Conservation (phyloP, 2,113 vertebrate genomes). For the Cochlearius cochlearius region DNA sequence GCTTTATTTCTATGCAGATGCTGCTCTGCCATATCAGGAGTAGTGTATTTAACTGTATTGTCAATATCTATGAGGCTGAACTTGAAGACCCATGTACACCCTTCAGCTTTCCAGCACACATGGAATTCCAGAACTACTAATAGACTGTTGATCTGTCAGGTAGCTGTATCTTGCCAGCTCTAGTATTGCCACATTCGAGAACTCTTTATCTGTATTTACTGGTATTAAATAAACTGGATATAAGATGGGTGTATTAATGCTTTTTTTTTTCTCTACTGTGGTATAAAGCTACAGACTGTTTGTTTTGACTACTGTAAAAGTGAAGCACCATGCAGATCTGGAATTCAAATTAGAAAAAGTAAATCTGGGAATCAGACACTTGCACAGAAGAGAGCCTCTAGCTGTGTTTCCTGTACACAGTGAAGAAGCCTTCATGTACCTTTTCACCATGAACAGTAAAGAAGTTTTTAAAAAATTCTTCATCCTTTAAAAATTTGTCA, state of each 20-base stretch:
- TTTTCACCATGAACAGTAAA: not conserved
- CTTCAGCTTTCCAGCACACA: not conserved
- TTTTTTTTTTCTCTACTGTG: not conserved
- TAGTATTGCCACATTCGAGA: not conserved
- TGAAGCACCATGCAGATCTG: not conserved
- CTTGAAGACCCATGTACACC: not conserved
- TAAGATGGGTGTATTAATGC: not conserved
- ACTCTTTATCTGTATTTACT: not conserved
- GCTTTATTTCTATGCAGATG: not conserved
- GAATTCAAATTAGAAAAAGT: not conserved
- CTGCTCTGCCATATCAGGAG: not conserved
- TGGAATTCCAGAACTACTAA: not conserved
- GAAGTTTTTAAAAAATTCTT: not conserved
- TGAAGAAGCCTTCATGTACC: not conserved
- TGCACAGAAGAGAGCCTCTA: not conserved
- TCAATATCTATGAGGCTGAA: not conserved
- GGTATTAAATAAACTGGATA: slow-evolving; percentile 33
- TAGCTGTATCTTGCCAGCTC: not conserved
- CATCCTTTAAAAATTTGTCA: not conserved
- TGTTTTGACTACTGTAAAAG: not conserved
- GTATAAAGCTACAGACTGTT: not conserved
- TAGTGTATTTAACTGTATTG: not conserved
- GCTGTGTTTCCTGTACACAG: not conserved
- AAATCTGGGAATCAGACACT: not conserved
- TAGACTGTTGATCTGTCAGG: not conserved